A percentile compares a stretch with the other conserved stretches of the same genome.
Evolutionary conservation across 2,888 invertebrate genomes (phyloP).

Genomic region (Trachelus troglodyta): DNA sequence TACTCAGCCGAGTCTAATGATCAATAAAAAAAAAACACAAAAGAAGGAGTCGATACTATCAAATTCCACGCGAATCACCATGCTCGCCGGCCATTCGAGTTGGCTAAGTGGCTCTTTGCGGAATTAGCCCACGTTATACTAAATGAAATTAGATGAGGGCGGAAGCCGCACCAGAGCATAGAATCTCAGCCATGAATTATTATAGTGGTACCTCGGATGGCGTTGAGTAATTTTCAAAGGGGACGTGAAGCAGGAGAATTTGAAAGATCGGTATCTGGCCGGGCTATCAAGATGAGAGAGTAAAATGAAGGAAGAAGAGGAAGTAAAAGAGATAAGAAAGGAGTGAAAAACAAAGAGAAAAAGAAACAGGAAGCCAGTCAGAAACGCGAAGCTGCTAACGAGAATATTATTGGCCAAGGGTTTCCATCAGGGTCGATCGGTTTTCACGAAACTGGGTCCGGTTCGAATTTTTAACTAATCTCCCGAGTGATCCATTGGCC

Average conservation of each 20-base stretch:
- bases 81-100: neutral
- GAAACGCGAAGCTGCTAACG: neutral
- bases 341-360: constrained; percentile 6
- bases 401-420: neutral
- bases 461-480: neutral
- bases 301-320: neutral
- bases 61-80: neutral
- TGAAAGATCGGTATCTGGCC: neutral
- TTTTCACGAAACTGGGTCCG: neutral
- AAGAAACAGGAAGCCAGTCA: constrained; percentile 13
- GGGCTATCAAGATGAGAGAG: constrained; percentile 10
- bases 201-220: neutral
- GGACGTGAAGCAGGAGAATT: neutral
- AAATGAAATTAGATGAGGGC: neutral
- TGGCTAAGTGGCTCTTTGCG: neutral
- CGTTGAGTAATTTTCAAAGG: neutral
- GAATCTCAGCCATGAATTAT: neutral
- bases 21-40: too few relatives aligned
- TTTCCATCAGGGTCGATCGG: neutral
- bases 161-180: neutral
- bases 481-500: neutral
- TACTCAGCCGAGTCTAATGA: too few relatives aligned
- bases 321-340: constrained; percentile 11
- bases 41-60: neutral
- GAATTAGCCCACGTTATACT: neutral